Evolutionary conservation across 2,888 invertebrate genomes (phyloP).

Genomic region (Drosophila macrospina): DNA sequence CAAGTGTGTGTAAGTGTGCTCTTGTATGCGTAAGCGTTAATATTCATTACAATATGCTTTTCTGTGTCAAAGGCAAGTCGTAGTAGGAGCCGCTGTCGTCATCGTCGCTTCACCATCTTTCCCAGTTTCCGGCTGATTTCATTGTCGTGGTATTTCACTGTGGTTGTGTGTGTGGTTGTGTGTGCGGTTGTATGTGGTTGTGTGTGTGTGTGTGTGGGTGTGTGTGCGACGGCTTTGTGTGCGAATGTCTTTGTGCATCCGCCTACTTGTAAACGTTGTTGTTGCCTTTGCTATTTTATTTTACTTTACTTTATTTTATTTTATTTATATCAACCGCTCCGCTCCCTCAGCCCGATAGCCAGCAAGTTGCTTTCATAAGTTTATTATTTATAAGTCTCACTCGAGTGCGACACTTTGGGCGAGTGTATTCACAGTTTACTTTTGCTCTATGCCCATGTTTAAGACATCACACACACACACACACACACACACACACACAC

Average conservation of each 20-base stretch:
- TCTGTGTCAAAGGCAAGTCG: constrained; percentile 59
- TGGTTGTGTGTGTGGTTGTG: constrained; percentile 2
- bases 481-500: constrained; percentile 1
- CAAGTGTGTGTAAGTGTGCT: not conserved
- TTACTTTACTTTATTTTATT: not conserved
- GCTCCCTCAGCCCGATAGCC: not conserved
- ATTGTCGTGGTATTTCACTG: constrained; percentile 35
- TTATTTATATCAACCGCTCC: not conserved
- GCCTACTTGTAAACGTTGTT: constrained; percentile 42
- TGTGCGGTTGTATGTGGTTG: not conserved
- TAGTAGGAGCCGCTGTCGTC: constrained; percentile 16
- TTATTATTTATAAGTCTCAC: constrained; percentile 76
- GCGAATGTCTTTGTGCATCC: constrained; percentile 44
- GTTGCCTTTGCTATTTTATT: constrained; percentile 55
- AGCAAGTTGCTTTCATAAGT: constrained; percentile 65
- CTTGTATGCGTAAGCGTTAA: constrained; percentile 46
- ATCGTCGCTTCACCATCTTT: constrained; percentile 12
- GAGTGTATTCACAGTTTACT: constrained; percentile 53
- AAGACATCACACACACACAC: not conserved
- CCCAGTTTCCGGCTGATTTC: constrained; percentile 43
- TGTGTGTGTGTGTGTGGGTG: not conserved
- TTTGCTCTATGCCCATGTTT: constrained; percentile 15
- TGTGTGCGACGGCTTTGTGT: constrained; percentile 39
- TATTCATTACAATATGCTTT: constrained; percentile 68
- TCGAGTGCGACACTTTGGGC: constrained; percentile 66